A percentile compares a stretch with the other conserved stretches of the same genome.
Evolutionary conservation across 2,888 invertebrate species (phyloP).

Genomic region (Argynnis bischoffii): DNA sequence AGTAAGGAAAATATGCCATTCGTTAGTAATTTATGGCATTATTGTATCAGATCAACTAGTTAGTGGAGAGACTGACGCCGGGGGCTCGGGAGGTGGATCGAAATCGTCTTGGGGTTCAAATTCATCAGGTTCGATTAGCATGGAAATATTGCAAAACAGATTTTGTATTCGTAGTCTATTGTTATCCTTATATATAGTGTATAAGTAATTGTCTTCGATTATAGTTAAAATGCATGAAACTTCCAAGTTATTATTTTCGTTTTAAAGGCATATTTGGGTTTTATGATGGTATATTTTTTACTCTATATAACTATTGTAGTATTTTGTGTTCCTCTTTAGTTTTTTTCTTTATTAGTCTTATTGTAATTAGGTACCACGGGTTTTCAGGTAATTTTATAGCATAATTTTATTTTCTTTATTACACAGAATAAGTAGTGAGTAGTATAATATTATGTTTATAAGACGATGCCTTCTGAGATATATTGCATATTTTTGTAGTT

Average conservation of each 20-base stretch:
- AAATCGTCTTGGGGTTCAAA: constrained; percentile 70
- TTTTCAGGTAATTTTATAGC: background rate
- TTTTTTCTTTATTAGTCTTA: too few relatives aligned
- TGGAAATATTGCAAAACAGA: constrained; percentile 34
- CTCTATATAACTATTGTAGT: too few relatives aligned
- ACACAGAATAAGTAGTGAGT: constrained; percentile 6
- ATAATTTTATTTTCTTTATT: background rate
- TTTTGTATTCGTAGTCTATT: background rate
- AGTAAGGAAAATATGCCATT: background rate
- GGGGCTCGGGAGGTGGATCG: constrained; percentile 62
- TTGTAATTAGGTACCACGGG: background rate
- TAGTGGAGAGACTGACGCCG: constrained; percentile 69
- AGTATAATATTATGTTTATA: too few relatives aligned
- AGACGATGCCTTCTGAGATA: too few relatives aligned
- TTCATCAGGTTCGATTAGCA: constrained; percentile 74
- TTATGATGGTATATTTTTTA: too few relatives aligned
- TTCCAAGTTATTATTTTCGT: constrained; percentile 12
- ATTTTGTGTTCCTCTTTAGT: too few relatives aligned
- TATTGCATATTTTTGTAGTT: constrained; percentile 13
- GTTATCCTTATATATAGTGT: background rate
- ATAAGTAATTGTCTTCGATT: too few relatives aligned
- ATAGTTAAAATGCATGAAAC: constrained; percentile 8
- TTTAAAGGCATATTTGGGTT: too few relatives aligned
- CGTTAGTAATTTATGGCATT: constrained; percentile 19
- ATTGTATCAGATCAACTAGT: constrained; percentile 71